Evolutionary conservation across 2,797 vertebrate genomes (phyloP).

Genomic region (Kryptolebias ocellatus): DNA sequence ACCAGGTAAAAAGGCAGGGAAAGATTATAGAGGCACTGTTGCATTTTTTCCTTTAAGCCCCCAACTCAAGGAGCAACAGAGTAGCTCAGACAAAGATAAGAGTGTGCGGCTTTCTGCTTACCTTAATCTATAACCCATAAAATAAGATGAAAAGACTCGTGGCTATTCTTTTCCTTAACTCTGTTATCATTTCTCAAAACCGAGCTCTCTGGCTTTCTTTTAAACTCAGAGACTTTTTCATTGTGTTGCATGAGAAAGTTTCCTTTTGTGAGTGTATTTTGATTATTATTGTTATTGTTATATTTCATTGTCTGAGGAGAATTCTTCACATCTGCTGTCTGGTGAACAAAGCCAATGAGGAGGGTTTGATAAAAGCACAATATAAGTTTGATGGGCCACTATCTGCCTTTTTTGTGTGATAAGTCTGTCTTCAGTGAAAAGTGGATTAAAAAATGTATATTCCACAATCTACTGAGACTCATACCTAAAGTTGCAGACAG

Average conservation of each 20-base stretch:
- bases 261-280: constrained; percentile 69
- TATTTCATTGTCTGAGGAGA: constrained; percentile 65
- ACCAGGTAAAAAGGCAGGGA: constrained; percentile 43
- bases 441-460: constrained; percentile 59
- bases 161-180: constrained; percentile 70
- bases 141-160: constrained; percentile 69
- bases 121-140: constrained; percentile 79
- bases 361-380: constrained; percentile 66
- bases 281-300: constrained; percentile 53
- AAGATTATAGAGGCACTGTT: constrained; percentile 48
- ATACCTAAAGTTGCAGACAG: constrained; percentile 38
- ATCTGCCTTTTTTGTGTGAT: constrained; percentile 65
- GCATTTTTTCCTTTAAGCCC: constrained; percentile 69
- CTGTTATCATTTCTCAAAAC: constrained; percentile 75
- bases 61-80: constrained; percentile 60
- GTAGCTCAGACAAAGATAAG: constrained; percentile 72
- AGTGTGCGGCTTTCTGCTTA: constrained; percentile 74
- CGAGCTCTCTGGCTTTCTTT: constrained; percentile 64
- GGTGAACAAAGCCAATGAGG: constrained; percentile 66
- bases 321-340: constrained; percentile 47
- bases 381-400: constrained; percentile 62
- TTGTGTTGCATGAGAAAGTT: constrained; percentile 61
- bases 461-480: constrained; percentile 54
- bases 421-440: constrained; percentile 63
- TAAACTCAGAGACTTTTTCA: constrained; percentile 62